Percentiles rank a stretch among this genome's conserved stretches.
phyloP scores from a whole-genome alignment of 2,113 vertebrate genomes.

The Lipotes vexillifer region DNA sequence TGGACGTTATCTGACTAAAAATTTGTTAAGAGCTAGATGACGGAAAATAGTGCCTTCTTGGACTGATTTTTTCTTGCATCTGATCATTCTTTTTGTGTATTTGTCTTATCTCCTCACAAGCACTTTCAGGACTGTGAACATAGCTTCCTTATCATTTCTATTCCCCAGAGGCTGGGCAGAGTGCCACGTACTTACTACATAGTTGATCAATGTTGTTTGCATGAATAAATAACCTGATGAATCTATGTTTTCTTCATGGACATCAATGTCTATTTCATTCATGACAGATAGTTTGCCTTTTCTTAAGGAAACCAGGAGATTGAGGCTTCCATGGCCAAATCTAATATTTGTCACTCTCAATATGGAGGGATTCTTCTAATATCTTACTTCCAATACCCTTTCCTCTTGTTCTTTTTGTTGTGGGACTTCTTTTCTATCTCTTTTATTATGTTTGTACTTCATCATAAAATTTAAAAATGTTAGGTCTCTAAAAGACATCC shows the following conservation, averaged over 20 bases:
- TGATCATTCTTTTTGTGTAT: not conserved
- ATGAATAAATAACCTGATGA: not conserved
- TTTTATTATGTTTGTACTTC: not conserved
- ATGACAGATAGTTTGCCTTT: not conserved
- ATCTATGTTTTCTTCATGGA: not conserved
- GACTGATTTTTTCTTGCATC: not conserved
- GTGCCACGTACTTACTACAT: not conserved
- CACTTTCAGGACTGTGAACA: not conserved
- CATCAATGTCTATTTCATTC: not conserved
- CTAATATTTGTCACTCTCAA: not conserved
- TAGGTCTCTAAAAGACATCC: not conserved
- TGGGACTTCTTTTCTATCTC: not conserved
- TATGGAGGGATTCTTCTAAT: not conserved
- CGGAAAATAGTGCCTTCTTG: not conserved
- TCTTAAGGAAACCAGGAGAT: not conserved
- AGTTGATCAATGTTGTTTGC: constrained; percentile 1
- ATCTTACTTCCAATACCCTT: not conserved
- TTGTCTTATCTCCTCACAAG: not conserved
- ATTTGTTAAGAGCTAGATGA: not conserved
- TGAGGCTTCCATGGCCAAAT: not conserved
- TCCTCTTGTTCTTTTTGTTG: not conserved
- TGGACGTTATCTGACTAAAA: not conserved
- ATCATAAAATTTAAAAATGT: not conserved
- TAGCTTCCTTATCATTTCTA: not conserved
- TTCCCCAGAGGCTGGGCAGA: not conserved